Evolutionary conservation across 37 sponge, comb jelly and placozoan species (phyloP).

Genomic region (Ianthella basta): DNA sequence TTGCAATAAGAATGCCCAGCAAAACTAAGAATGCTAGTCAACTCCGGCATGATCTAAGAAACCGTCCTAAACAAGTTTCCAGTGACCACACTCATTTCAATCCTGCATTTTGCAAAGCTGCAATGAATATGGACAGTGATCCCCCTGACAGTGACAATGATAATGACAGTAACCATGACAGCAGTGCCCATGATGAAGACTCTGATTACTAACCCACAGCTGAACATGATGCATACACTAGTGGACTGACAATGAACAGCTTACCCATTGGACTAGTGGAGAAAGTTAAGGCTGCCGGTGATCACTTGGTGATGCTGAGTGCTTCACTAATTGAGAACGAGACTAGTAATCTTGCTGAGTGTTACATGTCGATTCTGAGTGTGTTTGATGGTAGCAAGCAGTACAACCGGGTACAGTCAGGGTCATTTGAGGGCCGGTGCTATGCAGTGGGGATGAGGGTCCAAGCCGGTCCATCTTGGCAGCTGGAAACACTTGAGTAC

Average conservation of each 20-base stretch:
- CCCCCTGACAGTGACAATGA: background rate
- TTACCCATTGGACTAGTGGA: background rate
- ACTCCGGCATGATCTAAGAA: constrained; percentile 44
- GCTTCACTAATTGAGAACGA: constrained; percentile 9
- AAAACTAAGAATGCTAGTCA: constrained; percentile 15
- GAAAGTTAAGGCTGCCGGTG: constrained; percentile 1
- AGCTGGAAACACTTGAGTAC: background rate
- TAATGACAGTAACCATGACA: background rate
- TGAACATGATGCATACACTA: constrained; percentile 1
- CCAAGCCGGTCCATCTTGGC: constrained; percentile 35
- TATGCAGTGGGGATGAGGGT: constrained; percentile 31
- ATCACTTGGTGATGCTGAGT: constrained; percentile 21
- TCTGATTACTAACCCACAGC: background rate
- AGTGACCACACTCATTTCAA: constrained; percentile 36
- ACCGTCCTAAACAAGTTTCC: constrained; percentile 29
- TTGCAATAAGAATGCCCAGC: constrained; percentile 26
- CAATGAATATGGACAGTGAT: background rate
- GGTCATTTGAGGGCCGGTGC: constrained; percentile 33
- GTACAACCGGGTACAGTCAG: constrained; percentile 16
- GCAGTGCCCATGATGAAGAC: background rate
- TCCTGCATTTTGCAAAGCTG: constrained; percentile 7
- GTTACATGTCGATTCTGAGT: constrained; percentile 24
- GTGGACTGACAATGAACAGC: background rate
- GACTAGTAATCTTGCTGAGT: constrained; percentile 35
- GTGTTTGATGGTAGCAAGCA: constrained; percentile 33